Conservation (phyloP, 2,113 vertebrate species). For the Lycocorax pyrrhopterus region DNA sequence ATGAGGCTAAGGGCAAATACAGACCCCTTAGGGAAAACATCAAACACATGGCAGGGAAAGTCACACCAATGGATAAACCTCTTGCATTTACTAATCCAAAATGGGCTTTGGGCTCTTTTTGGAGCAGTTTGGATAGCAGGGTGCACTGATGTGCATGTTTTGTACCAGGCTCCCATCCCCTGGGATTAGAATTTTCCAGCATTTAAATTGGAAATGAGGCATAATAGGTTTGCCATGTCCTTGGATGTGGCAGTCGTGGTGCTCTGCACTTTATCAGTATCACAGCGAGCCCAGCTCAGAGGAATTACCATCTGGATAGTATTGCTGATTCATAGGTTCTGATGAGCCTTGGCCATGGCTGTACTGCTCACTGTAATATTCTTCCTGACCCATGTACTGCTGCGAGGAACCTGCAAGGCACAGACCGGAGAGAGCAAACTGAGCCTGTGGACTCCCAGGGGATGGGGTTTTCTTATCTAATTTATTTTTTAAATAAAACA, state of each 20-base stretch:
- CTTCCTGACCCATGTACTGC: constrained; percentile 94
- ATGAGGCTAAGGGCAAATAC: not conserved
- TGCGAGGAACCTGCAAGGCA: constrained; percentile 84
- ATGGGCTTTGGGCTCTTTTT: not conserved
- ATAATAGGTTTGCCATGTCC: not conserved
- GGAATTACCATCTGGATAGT: constrained; percentile 91
- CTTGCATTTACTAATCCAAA: not conserved
- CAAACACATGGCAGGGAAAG: not conserved
- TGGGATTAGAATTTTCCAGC: not conserved
- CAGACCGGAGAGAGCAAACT: not conserved
- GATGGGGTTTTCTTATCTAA: not conserved
- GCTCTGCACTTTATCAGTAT: not conserved
- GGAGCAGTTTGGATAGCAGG: not conserved
- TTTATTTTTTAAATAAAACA: not conserved
- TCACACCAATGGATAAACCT: not conserved
- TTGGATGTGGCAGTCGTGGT: not conserved
- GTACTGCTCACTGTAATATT: constrained; percentile 94
- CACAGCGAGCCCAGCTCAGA: not conserved
- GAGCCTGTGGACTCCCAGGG: not conserved
- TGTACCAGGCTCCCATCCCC: not conserved
- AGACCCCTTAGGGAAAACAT: not conserved
- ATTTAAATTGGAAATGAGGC: not conserved
- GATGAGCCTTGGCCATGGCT: constrained; percentile 87
- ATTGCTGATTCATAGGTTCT: constrained; percentile 90
- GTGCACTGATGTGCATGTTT: not conserved